Percentiles rank a stretch among this genome's conserved stretches.
phyloP scores from a whole-genome alignment of 92 coral and sea anemone genomes.

The Epizoanthus illoricatus region DNA sequence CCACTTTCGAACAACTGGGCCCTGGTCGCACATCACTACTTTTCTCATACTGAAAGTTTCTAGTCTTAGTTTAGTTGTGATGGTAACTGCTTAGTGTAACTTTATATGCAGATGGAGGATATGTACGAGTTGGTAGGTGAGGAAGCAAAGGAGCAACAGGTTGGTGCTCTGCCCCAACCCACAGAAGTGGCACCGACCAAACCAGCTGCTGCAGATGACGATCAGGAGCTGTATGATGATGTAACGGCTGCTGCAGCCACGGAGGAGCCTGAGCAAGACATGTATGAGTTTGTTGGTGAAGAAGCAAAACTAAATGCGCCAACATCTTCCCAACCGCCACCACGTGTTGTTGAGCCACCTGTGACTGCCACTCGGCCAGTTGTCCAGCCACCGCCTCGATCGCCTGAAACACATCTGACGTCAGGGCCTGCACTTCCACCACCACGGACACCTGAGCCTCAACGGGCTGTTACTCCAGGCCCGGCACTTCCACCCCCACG shows the following conservation, averaged over 20 bases:
- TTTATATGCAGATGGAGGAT: constrained; percentile 14
- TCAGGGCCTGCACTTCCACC: constrained; percentile 27
- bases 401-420: constrained; percentile 28
- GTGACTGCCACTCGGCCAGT: not conserved
- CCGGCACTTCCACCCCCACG: constrained; percentile 34
- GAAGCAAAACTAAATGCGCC: constrained; percentile 19
- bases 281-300: constrained; percentile 34
- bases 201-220: constrained; percentile 12
- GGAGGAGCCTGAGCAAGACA: constrained; percentile 23
- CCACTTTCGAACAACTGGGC: too few relatives aligned
- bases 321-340: constrained; percentile 8
- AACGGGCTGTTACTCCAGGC: not conserved
- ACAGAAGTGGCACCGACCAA: not conserved
- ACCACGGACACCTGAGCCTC: constrained; percentile 31
- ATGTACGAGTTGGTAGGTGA: constrained; percentile 35
- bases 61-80: too few relatives aligned
- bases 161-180: not conserved
- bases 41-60: too few relatives aligned
- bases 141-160: constrained; percentile 25
- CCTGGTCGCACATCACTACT: too few relatives aligned
- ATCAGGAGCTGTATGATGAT: constrained; percentile 44
- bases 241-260: constrained; percentile 21
- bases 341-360: constrained; percentile 36
- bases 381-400: constrained; percentile 20
- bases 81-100: too few relatives aligned